A percentile compares a stretch with the other conserved stretches of the same genome.
These are phyloP conservation scores for Delia radicum DNA, from an alignment of 1,140 invertebrate genomes.

Conservation along the genomic window DNA sequence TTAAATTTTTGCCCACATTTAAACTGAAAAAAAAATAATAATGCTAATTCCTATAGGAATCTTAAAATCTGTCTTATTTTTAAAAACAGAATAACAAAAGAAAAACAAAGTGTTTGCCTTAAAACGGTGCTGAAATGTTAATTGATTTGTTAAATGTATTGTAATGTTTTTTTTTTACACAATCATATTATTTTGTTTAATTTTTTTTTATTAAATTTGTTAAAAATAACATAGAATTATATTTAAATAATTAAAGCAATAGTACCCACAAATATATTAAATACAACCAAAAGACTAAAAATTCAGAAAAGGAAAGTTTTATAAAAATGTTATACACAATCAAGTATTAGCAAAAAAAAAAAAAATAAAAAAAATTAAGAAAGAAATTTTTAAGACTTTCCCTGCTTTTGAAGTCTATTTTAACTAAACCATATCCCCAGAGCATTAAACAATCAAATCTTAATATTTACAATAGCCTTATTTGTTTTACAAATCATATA, in stretches of 20 bases:
- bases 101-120: constrained; percentile 45
- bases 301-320: neutral
- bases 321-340: neutral
- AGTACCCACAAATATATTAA: too few species aligned
- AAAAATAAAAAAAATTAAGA: neutral
- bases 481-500: constrained; percentile 8
- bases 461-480: constrained; percentile 30
- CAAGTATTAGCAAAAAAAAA: constrained; percentile 23
- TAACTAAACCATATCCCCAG: constrained; percentile 8
- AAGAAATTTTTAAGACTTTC: neutral
- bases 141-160: constrained; percentile 11
- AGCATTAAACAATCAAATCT: constrained; percentile 23
- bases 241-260: neutral
- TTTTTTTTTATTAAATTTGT: constrained; percentile 7
- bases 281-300: too few species aligned
- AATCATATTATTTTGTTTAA: neutral
- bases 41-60: too few species aligned
- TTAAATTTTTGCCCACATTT: too few species aligned
- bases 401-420: neutral
- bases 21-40: too few species aligned
- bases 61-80: too few species aligned
- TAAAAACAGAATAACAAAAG: too few species aligned
- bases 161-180: neutral
- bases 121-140: constrained; percentile 56
- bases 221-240: neutral